Evolutionary conservation across 2,888 invertebrate genomes (phyloP).

Genomic region (Spodoptera exigua): DNA sequence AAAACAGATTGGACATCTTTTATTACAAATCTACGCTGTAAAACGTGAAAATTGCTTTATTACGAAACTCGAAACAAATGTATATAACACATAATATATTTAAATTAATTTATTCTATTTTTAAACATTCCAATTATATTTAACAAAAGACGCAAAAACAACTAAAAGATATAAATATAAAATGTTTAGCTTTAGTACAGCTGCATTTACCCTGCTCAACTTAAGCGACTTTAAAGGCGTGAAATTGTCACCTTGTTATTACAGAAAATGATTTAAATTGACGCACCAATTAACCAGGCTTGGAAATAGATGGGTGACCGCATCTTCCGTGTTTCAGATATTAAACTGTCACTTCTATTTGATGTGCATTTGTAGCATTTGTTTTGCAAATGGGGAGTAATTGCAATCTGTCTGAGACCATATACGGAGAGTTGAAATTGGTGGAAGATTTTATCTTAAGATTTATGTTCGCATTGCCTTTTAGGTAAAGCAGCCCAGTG

Average conservation of each 20-base stretch:
- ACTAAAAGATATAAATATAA: background rate
- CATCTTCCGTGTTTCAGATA: conserved; percentile 23
- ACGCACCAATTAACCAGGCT: conserved; percentile 30
- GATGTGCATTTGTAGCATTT: conserved; percentile 46
- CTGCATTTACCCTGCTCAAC: conserved; percentile 7
- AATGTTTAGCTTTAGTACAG: conserved; percentile 6
- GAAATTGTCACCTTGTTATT: conserved; percentile 59
- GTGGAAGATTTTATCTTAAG: conserved; percentile 16
- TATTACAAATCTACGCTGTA: too few relatives aligned
- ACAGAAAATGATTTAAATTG: conserved; percentile 44
- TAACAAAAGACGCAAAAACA: conserved; percentile 5
- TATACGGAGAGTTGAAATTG: conserved; percentile 30
- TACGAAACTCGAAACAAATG: too few relatives aligned
- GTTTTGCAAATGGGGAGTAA: conserved; percentile 50
- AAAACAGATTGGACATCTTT: too few relatives aligned
- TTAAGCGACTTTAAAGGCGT: conserved; percentile 50
- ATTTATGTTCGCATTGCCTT: conserved; percentile 24
- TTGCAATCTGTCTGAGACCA: conserved; percentile 26
- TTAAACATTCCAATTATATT: conserved; percentile 17
- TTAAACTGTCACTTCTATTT: conserved; percentile 54
- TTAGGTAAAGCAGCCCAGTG: background rate
- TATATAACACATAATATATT: too few relatives aligned
- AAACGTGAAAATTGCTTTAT: too few relatives aligned
- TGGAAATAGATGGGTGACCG: conserved; percentile 37
- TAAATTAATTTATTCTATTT: too few relatives aligned